Base-by-base conservation (phyloP, 2,113 vertebrate species). In the Erythrocercus mccallii region DNA sequence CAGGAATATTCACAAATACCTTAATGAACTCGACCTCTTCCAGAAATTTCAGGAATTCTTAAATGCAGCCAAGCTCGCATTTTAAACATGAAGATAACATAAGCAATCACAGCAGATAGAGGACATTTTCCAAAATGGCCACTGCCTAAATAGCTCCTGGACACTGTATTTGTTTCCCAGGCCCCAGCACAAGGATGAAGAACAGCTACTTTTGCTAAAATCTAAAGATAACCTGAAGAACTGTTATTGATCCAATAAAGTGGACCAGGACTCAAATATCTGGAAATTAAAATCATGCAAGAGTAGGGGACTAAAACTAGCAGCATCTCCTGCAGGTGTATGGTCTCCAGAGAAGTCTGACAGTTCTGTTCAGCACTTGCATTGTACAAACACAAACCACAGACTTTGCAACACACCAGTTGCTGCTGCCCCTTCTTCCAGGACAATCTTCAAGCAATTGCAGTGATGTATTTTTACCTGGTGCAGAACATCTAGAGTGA, bases 401-500 rank as follows among this genome's bases (percentile, higher is more conserved):
- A 73, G 40, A 51, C 6, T 23, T 0, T 12, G 5, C 66, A 33
- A 24, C 16, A 31, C 23, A 47, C 14, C 58, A 6, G 16, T 2
- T 42, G 20, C 12, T 57, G 56, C 65, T 30, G 12, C 9, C 60
- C 60, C 12, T 68, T 60, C 31, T 74, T 45, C 40, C 71, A 79
- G n/a, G 24, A 21, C 15, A 47, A 30, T 3, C 33, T 11, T 19
- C 51, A 31, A 64, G 47, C 47, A 30, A 18, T 12, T 37, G 22
- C 4, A 5, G 16, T 0, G 0, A 33, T 1, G 1, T 15, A 25
- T 64, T 95, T 95, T 85, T 95, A 99, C 99, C 99, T 99, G 99
- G 88, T 99, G 99, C 30, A 99, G 97, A 31, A 99, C 99, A 14
- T 99, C 99, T 77, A 99, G 96, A 30, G 99, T 99, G 88, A 99